Base-by-base conservation (phyloP, 2,888 invertebrate species). In the Abrostola tripartita region DNA sequence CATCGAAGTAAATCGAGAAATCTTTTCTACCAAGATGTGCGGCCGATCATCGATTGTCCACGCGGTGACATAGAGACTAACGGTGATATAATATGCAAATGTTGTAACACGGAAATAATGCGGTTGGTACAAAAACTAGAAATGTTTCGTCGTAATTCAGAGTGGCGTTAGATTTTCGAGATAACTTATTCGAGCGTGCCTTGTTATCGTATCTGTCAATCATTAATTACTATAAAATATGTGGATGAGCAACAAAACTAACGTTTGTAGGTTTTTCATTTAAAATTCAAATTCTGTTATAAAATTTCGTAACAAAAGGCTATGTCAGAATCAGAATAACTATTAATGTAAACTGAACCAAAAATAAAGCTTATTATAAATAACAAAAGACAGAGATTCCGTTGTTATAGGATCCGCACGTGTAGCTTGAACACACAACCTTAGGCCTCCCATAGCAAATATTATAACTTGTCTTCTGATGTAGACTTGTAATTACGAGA, bases 41-140 rank as follows among this genome's bases (percentile, higher is more conserved):
- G 66, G 58, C 75, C 79, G 81, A 88, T 88, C 83, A 87, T 79
- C 81, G 83, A 88, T 88, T 87, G 82, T 76, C 76, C 82, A 81
- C 79, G 82, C 83, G 68, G 77, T 81, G 86, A 85, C 85, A 87
- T 78, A 82, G 81, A 78, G 65, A 62, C 72, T 84, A 84, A 81
- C 83, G 78, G 81, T 74, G 59, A 71, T 69, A 64, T 81, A 83
- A 79, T 84, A 84, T 85, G 84, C 83, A 82, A 82, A 85, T 78
- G 71, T 67, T 72, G 63, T 71, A 76, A 79, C 71, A 73, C 64
- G 72, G 78, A 78, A 81, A 78, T 76, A 73, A 72, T 77, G 68
- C 65, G 62, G 68, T 71, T 72, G 52, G 52, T 71, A 74, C 53
- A 69, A 71, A 68, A 72, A 78, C 73, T 63, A 71, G 61, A 79